Base-by-base conservation (phyloP, 2,888 invertebrate species). In the Lagria hirta region DNA sequence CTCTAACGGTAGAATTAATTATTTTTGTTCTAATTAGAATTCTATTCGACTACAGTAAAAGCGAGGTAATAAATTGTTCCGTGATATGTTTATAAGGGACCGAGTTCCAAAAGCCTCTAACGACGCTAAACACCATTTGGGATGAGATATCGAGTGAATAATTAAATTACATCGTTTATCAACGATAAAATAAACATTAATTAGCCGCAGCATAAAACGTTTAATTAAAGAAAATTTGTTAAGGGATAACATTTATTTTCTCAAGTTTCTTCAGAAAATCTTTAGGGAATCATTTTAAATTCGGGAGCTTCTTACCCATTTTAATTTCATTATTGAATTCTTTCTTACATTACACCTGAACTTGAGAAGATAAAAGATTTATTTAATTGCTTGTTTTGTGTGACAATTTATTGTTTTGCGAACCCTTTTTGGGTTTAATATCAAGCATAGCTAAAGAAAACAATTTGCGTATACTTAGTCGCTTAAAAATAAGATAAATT, bases 171-270 rank as follows among this genome's bases (percentile, higher is more conserved):
- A 51, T 51, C 54, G 54, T 57, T 57, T 56, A 57, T 57, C 57
- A 54, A 40, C 54, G 55, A 57, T 57, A 56, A 57, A 57, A 57
- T 54, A 57, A 57, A 56, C 57, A 56, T 56, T 57, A 57, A 57
- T 57, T 57, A 56, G 54, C 55, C 55, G 35, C 55, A 49, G 47
- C 48, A 47, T 45, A 51, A 49, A 48, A 49, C 52, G 38, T 57
- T 57, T 55, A 55, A 57, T 57, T 57, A 57, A 56, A 54, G 51
- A 49, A 55, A 56, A 56, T 53, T 56, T 51, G 54, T 48, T 48
- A 38, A 43, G 29, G 44, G 48, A 43, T 43, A 48, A 46, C 50
- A 48, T 52, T 46, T 33, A 52, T 49, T 52, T 49, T 45, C 34
- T 11, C 20, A 22, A 43, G 18, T 38, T 38, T 32, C 35, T 42